These are phyloP conservation scores for Rissa tridactyla DNA, from an alignment of 2,113 vertebrate species.

Conservation along the genomic window DNA sequence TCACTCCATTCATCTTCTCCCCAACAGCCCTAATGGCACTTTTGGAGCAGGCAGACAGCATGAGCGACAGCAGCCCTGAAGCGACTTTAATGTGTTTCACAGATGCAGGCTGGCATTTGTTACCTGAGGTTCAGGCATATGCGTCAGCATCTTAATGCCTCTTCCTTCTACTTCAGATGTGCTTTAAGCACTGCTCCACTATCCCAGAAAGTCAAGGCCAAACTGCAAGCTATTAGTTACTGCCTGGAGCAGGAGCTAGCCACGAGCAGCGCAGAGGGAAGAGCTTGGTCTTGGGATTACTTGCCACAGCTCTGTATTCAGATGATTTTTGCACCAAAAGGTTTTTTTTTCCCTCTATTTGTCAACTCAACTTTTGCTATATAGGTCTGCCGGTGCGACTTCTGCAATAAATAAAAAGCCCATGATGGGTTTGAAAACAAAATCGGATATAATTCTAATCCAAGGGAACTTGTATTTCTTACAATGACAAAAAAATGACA, in stretches of 20 bases:
- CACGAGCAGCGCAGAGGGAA: not conserved
- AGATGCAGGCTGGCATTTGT: not conserved
- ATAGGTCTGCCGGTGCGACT: not conserved
- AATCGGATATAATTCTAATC: not conserved
- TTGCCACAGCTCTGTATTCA: not conserved
- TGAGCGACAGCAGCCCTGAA: conserved; percentile 18
- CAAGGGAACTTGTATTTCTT: not conserved
- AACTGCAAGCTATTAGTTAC: not conserved
- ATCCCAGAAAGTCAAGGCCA: not conserved
- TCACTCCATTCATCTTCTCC: not conserved
- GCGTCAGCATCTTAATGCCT: not conserved
- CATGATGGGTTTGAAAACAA: not conserved
- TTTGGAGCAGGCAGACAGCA: not conserved
- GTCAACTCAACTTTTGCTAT: not conserved
- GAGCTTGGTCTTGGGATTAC: not conserved
- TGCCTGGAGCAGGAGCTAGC: not conserved
- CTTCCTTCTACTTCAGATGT: not conserved
- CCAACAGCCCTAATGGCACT: not conserved
- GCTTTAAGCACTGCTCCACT: not conserved
- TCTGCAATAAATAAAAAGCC: not conserved
- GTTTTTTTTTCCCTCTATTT: fast-evolving
- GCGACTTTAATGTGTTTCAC: not conserved
- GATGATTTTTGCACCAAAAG: not conserved
- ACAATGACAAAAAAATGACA: not conserved
- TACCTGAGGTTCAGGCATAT: conserved; percentile 1